Base-by-base conservation (phyloP, 2,888 invertebrate species). In the Pammene fasciana region DNA sequence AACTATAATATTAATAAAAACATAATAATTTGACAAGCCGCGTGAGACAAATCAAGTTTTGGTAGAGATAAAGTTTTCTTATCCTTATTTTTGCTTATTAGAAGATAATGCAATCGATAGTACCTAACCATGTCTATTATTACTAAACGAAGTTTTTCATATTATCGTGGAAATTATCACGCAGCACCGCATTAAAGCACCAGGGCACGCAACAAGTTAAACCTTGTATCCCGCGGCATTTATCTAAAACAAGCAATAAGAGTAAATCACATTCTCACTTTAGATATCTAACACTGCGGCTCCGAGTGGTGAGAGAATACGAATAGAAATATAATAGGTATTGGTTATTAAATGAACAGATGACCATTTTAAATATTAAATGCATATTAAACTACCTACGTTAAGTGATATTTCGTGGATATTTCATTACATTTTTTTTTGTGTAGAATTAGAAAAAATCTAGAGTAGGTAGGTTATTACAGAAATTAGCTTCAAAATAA, bases 221-320 rank as follows among this genome's bases (percentile, higher is more conserved):
- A 59, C 48, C 57, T 64, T 70, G 48, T 70, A 55, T 34, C 65
- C 70, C 46, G 38, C 7, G 57, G 65, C 70, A 70, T 60, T 70
- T 59, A 70, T 70, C 70, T 70, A 68, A 70, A 60, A 70, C 70
- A 65, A 70, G 67, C 60, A 65, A 70, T 70, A 60, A 70, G 65
- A 60, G 60, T 70, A 70, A 70, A 70, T 70, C 70, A 70, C 59
- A 65, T 70, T 70, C 70, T 70, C 70, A 70, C 70, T 70, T 70
- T 60, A 65, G 65, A 65, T 70, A 68, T 62, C 62, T 56, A 57
- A 57, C 54, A 59, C 38, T 46, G 36, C 41, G 36, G 65, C 46
- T 54, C 45, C 55, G 46, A 48, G 55, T 54, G 48, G 18, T 34
- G 46, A 45, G 54, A 26, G 68, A 50, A 62, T 36, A 50, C 36